Base-by-base conservation (phyloP, 2,888 invertebrate species). In the Lomographa bimaculata region DNA sequence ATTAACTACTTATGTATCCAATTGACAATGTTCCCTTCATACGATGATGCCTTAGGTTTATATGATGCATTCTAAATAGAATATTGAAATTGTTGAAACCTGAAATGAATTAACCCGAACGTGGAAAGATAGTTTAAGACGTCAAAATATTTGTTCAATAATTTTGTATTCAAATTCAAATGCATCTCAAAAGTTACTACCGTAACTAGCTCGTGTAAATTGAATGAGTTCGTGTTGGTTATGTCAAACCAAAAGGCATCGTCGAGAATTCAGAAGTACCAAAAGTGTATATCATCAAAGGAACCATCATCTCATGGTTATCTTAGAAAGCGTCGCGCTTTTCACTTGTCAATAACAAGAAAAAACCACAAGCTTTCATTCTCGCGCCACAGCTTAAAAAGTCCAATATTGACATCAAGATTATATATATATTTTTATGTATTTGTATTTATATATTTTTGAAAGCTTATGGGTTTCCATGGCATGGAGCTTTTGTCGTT, bases 381-480 rank as follows among this genome's bases (percentile, higher is more conserved):
- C 17, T 18, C 54, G 50, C 61, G 65, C 70, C 78, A 71, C 59
- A 57, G 61, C 66, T 61, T 62, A 39, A 46, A 50, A 68, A 78
- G 87, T 89, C 87, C 87, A 86, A 86, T 87, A 86, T 86, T 87
- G 87, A 84, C 76, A 58, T 62, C 62, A 51, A 64, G 54, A 47
- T 52, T 24, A 60, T 36, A 19, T 39, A 51, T 49, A 49, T 48
- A 33, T 38, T 35, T 21, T 18, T 25, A 28, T 38, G 23, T 48
- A 21, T 40, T 30, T 35, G 30, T 30, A 41, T 34, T 35, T 35
- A 42, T 49, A 42, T 60, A 38, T 55, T 54, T 58, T 66, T 80
- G 84, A 83, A 82, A 85, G 86, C 86, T 85, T 86, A 62, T 83
- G 86, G 84, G 84, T 84, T 79, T 75, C 74, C 71, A 49, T 54